Evolutionary conservation across 2,797 vertebrate genomes (phyloP), one percentile per base, ranked within the genome.

Genomic region (Anabas testudineus): DNA sequence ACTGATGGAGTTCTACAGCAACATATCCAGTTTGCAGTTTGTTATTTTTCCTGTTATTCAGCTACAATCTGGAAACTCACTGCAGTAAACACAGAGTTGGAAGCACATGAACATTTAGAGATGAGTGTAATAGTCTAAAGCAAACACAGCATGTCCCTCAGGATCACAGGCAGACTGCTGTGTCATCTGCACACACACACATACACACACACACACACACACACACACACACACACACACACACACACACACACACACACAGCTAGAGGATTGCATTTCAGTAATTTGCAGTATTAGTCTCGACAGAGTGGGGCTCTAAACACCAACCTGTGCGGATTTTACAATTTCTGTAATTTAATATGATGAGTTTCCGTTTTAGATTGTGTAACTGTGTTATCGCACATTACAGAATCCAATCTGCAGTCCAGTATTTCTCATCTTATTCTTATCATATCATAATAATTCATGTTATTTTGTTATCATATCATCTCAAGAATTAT

Each of bases 191-290:
- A 15, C 39, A 37, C 32, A 34, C n/a, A n/a, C n/a, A n/a, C n/a
- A n/a, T n/a, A 32, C 10, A 30, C 32, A 14, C 47, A 18, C 66
- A 51, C 53, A 26, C 43, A 42, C 39, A 19, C 55, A 36, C 36
- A 7, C n/a, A 46, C 37, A 47, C 22, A 55, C 53, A 26, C n/a
- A n/a, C n/a, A n/a, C n/a, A 32, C 10, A 30, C 32, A 14, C 47
- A 18, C 66, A 51, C 53, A 26, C 43, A 42, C 39, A 19, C 55
- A 36, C 36, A 7, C n/a, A 46, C 37, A 47, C 22, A 55, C 53
- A 26, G 19, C 39, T 5, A 39, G 53, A 39, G 66, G 12, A 64
- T 71, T 53, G 19, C 15, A 4, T 78, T 65, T 60, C 80, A 64
- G 24, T 59, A 6, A 56, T 54, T 43, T 26, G 36, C 30, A 61